Evolutionary conservation across 2,797 vertebrate species (phyloP), one percentile per base, ranked within the genome.

Genomic region (Limnodromus scolopaceus): DNA sequence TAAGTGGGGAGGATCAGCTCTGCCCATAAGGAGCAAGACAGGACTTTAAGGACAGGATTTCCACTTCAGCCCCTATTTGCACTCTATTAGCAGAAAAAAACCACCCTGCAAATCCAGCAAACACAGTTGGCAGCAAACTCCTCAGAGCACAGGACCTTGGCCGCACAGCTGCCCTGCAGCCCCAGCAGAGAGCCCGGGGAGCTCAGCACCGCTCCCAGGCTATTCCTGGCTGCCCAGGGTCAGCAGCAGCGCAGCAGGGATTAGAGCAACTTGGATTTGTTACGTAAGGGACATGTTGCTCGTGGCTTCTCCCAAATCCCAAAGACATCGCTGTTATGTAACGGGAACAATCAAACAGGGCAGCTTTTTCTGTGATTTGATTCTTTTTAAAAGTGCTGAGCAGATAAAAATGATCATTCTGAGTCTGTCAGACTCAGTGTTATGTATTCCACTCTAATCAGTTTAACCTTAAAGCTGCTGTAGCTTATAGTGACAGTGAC

Each of bases 191-290:
- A 78, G 36, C 20, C 45, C 15, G 0, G 8, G 46, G 13, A 66
- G 48, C 78, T 57, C 77, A 63, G 84, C 61, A 72, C 48, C 16
- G 9, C 57, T 71, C 48, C 61, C 12, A 3, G 71, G 54, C 88
- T 92, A 58, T 84, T 95, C 88, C 86, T 64, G 63, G 80, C 74
- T 36, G 23, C 36, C 41, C 55, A 43, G 49, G 92, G 87, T 87
- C 91, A 96, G 61, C 32, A 0, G 39, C 23, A 11, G 60, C 24
- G 0, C 70, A 80, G 61, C 46, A 39, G 15, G 36, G 95, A 97
- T 96, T 90, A 97, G 8, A 87, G 41, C 60, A 68, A 72, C 63
- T 88, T 86, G 75, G 70, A 82, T 83, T 80, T 81, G 84, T 97
- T 96, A 96, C 11, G 3, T 85, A 96, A 97, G 68, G 57, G 65